phyloP scores from a whole-genome alignment of 2,888 invertebrate species.

The Parnassius glacialis region DNA sequence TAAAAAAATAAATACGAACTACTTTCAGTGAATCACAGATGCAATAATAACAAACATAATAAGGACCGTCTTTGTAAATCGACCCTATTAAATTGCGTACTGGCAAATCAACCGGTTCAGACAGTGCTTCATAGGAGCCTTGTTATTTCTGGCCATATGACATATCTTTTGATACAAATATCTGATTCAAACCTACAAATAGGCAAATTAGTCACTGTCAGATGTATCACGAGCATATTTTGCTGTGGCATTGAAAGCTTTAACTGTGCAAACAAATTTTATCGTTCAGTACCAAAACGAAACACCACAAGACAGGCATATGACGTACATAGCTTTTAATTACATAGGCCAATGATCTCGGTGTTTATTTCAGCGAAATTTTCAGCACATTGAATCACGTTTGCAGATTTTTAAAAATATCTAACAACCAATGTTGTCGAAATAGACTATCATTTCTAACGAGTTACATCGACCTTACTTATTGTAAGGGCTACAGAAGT shows the following conservation, averaged over 20 bases:
- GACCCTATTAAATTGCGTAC: neutral
- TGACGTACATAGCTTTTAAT: constrained; percentile 61
- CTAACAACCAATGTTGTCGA: no score
- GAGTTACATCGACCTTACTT: no score
- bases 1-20: no score
- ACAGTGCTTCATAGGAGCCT: neutral
- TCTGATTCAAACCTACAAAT: constrained; percentile 15
- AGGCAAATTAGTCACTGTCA: constrained; percentile 17
- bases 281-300: constrained; percentile 46
- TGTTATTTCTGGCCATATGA: constrained; percentile 2
- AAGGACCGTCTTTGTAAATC: no score
- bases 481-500: no score
- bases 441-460: no score
- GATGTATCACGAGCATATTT: constrained; percentile 20
- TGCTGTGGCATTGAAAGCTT: constrained; percentile 30
- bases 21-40: no score
- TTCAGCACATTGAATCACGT: neutral
- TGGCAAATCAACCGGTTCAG: neutral
- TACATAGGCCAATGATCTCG: constrained; percentile 37
- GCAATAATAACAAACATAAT: no score
- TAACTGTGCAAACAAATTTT: constrained; percentile 50
- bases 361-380: constrained; percentile 13
- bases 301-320: constrained; percentile 46
- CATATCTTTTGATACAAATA: constrained; percentile 8
- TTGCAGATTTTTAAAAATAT: neutral